Percentiles rank a stretch among this genome's conserved stretches.
Evolutionary conservation across 2,797 vertebrate species (phyloP).

Genomic region (Setipinna tenuifilis): DNA sequence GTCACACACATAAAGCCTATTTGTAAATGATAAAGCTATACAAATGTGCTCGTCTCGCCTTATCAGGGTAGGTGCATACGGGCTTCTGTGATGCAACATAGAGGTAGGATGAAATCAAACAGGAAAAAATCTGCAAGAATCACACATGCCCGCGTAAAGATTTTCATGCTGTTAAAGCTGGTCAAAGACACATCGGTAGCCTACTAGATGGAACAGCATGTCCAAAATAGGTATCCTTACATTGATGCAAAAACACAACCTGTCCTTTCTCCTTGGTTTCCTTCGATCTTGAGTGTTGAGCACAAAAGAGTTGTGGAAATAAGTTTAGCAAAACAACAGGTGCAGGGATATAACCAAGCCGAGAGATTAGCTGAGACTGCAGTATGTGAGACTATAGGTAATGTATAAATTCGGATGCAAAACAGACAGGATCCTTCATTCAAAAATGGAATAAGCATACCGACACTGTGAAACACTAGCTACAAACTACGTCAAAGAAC

Average conservation of each 20-base stretch:
- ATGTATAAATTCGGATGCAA: not conserved
- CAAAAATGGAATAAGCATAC: not conserved
- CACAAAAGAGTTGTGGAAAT: not conserved
- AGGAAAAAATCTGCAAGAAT: not conserved
- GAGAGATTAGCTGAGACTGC: not conserved
- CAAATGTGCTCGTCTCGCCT: not conserved
- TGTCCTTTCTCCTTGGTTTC: not conserved
- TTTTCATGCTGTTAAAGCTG: not conserved
- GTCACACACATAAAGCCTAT: not conserved
- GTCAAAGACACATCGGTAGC: not conserved
- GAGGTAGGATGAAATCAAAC: not conserved
- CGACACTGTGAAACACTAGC: not conserved
- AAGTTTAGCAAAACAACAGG: constrained; percentile 18
- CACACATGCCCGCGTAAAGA: not conserved
- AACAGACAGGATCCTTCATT: not conserved
- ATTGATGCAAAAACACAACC: not conserved
- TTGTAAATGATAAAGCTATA: not conserved
- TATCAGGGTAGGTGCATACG: not conserved
- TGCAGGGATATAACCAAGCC: not conserved
- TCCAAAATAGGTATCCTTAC: not conserved
- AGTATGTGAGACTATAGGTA: not conserved
- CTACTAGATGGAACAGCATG: not conserved
- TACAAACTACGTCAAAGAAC: not conserved
- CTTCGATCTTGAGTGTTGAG: not conserved
- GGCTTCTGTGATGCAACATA: not conserved